A percentile compares a stretch with the other conserved stretches of the same genome.
These are phyloP conservation scores for Ceratosolen solmsi DNA, from an alignment of 1,140 invertebrate genomes.

Conservation along the genomic window DNA sequence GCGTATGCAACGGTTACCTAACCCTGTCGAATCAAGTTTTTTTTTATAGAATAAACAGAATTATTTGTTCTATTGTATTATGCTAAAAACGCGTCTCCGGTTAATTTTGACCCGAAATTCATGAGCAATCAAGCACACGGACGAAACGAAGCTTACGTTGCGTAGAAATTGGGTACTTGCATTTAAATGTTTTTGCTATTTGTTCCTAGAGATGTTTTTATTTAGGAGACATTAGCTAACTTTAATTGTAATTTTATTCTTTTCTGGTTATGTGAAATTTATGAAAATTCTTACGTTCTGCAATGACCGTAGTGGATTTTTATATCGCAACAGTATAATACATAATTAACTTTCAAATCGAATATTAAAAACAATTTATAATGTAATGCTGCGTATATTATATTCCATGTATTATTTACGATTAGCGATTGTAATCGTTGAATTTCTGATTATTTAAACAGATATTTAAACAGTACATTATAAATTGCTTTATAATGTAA, in stretches of 20 bases:
- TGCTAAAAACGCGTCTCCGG: background rate
- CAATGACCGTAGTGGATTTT: background rate
- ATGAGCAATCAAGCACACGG: background rate
- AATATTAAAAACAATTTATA: too few relatives aligned
- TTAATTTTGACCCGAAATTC: background rate
- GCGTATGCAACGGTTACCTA: background rate
- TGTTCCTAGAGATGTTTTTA: background rate
- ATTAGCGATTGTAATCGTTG: too few relatives aligned
- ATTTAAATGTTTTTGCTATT: conserved; percentile 6
- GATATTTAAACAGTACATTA: too few relatives aligned
- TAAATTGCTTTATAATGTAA: too few relatives aligned
- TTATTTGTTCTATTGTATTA: conserved; percentile 11
- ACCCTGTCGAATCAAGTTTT: background rate
- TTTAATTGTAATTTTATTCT: conserved; percentile 8
- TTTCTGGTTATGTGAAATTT: background rate
- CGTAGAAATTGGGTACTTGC: conserved; percentile 3
- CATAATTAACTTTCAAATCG: background rate
- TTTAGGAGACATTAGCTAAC: background rate
- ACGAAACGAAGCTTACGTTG: background rate
- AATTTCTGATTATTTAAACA: too few relatives aligned
- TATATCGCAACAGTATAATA: background rate
- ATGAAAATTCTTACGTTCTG: background rate
- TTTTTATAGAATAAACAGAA: background rate
- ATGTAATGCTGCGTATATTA: too few relatives aligned
- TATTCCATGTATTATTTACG: too few relatives aligned